These are phyloP conservation scores for Scaptomyza cyrtandrae DNA, from an alignment of 2,888 invertebrate genomes.

Conservation along the genomic window DNA sequence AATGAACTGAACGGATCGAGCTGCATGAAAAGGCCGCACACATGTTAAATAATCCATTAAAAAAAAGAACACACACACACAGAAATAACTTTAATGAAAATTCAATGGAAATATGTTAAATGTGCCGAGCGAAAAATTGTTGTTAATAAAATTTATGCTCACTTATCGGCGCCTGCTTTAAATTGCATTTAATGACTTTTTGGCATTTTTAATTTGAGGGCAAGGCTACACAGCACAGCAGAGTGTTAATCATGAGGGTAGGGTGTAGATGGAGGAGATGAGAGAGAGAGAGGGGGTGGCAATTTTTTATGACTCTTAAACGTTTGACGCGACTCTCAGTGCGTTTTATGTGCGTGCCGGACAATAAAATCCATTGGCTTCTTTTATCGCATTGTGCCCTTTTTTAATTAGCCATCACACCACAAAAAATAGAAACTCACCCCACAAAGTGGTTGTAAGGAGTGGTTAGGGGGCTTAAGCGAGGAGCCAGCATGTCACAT, in stretches of 20 bases:
- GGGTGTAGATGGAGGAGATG: too few relatives aligned
- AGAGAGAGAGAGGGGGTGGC: slow-evolving; percentile 10
- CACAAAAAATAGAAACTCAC: slow-evolving; percentile 59
- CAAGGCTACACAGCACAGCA: slow-evolving; percentile 5
- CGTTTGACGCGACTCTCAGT: slow-evolving; percentile 57
- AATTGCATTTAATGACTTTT: slow-evolving; percentile 59
- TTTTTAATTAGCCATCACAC: slow-evolving; percentile 77
- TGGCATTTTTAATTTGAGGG: slow-evolving; percentile 54
- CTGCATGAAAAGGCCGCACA: slow-evolving; percentile 26
- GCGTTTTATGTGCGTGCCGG: slow-evolving; percentile 47
- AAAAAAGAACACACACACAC: background rate
- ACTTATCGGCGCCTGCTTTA: slow-evolving; percentile 47
- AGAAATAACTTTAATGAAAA: slow-evolving; percentile 47
- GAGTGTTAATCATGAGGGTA: slow-evolving; percentile 16
- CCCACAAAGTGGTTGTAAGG: slow-evolving; percentile 34
- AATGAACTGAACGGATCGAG: slow-evolving; percentile 26
- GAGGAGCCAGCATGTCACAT: slow-evolving; percentile 70
- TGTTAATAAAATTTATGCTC: slow-evolving; percentile 37
- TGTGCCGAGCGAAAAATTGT: slow-evolving; percentile 19
- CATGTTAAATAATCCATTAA: slow-evolving; percentile 31
- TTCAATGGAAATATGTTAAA: slow-evolving; percentile 40
- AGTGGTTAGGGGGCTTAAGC: slow-evolving; percentile 2
- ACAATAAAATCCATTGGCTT: slow-evolving; percentile 38
- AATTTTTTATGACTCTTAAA: slow-evolving; percentile 67
- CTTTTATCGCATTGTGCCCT: slow-evolving; percentile 17